Conservation (phyloP, 92 coral and sea anemone species). For the Bergia puertoricense region DNA sequence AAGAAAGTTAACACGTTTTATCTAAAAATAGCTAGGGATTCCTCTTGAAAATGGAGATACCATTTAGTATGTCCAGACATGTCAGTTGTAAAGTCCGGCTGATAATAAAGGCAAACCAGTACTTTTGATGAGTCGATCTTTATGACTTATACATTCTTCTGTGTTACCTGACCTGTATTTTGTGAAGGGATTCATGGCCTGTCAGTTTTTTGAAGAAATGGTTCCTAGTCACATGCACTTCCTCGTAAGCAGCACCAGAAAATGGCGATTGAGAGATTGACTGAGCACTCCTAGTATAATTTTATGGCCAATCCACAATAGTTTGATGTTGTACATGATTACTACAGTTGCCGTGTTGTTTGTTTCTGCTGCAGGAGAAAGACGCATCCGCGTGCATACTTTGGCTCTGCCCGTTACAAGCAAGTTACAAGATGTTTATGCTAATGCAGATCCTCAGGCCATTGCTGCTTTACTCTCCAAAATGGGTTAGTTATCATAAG, state of each 20-base stretch:
- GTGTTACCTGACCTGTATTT: not conserved
- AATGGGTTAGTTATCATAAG: slow-evolving; percentile 73
- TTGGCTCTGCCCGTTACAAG: slow-evolving; percentile 91
- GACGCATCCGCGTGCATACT: slow-evolving; percentile 96
- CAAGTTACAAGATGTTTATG: slow-evolving; percentile 89
- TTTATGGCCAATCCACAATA: not conserved
- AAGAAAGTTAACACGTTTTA: too few relatives aligned
- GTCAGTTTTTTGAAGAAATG: not conserved
- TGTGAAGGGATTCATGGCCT: too few relatives aligned
- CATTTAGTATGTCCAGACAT: not conserved
- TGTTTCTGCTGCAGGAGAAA: slow-evolving; percentile 68
- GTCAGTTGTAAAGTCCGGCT: not conserved
- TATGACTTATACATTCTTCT: too few relatives aligned
- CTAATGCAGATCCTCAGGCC: slow-evolving; percentile 89
- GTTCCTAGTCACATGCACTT: not conserved
- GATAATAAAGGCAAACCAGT: not conserved
- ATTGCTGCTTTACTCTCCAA: slow-evolving; percentile 87
- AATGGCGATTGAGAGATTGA: not conserved
- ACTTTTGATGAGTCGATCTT: not conserved
- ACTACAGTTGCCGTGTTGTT: not conserved
- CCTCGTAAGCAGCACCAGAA: not conserved
- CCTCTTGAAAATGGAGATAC: not conserved
- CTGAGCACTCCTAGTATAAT: too few relatives aligned
- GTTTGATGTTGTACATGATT: not conserved
- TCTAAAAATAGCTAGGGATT: too few relatives aligned